phyloP scores from a whole-genome alignment of 2,113 vertebrate species.

The Morone saxatilis region DNA sequence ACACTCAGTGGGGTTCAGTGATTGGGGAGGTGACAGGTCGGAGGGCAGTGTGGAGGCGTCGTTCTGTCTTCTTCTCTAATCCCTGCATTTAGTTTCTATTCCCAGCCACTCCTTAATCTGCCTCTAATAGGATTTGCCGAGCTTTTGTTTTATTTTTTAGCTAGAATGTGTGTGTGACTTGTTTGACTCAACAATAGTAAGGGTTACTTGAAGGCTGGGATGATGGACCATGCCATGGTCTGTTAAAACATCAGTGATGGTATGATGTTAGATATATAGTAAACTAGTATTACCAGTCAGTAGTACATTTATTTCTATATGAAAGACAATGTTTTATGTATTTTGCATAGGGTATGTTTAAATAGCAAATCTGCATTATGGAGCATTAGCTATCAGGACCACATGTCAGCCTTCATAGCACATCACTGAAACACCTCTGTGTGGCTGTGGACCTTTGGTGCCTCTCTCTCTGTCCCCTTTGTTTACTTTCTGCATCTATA shows the following conservation, averaged over 20 bases:
- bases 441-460: neutral
- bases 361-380: too few species aligned
- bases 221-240: neutral
- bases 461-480: neutral
- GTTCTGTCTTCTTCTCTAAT: slow-evolving; percentile 69
- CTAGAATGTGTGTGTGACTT: slow-evolving; percentile 25
- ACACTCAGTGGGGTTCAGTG: slow-evolving; percentile 25
- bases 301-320: neutral
- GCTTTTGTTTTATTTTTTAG: slow-evolving; percentile 61
- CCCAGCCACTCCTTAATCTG: slow-evolving; percentile 75
- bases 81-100: slow-evolving; percentile 81
- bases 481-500: neutral
- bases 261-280: too few species aligned
- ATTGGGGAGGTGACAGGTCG: slow-evolving; percentile 42
- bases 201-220: neutral
- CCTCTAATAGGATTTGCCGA: slow-evolving; percentile 78
- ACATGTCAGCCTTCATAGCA: too few species aligned
- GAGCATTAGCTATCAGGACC: too few species aligned
- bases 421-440: neutral
- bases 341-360: neutral
- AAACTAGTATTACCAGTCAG: neutral
- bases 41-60: slow-evolving; percentile 39
- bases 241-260: neutral
- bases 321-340: neutral
- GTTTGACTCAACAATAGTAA: slow-evolving; percentile 14